Percentiles rank a stretch among this genome's conserved stretches.
phyloP scores from a whole-genome alignment of 2,113 vertebrate species.

The Leptocoma aspasia region DNA sequence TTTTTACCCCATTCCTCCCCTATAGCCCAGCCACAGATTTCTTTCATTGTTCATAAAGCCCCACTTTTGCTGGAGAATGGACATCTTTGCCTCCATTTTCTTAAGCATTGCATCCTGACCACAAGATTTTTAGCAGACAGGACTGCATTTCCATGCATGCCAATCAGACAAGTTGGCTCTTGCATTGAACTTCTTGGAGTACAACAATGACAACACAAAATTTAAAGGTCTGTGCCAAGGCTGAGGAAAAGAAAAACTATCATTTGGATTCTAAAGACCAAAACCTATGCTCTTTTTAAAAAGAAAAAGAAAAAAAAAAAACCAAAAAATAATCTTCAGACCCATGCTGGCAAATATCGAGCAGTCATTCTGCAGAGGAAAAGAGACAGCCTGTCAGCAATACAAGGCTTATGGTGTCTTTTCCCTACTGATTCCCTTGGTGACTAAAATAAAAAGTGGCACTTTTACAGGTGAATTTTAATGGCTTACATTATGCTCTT shows the following conservation, averaged over 20 bases:
- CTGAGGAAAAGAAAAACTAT: not conserved
- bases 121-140: not conserved
- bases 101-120: not conserved
- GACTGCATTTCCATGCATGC: not conserved
- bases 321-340: not conserved
- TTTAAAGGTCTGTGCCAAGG: not conserved
- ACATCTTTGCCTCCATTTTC: not conserved
- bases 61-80: not conserved
- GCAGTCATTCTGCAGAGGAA: not conserved
- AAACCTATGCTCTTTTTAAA: not conserved
- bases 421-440: not conserved
- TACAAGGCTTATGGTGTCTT: not conserved
- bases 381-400: not conserved
- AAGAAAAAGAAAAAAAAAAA: not conserved
- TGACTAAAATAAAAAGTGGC: not conserved
- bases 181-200: not conserved
- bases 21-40: not conserved
- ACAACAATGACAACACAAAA: not conserved
- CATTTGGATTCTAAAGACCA: not conserved
- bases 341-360: not conserved
- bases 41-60: not conserved
- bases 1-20: not conserved
- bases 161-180: not conserved
- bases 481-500: not conserved
- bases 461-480: conserved; percentile 11